Evolutionary conservation across 2,113 vertebrate genomes (phyloP), one percentile per base, ranked within the genome.

Genomic region (Aphyosemion australe): DNA sequence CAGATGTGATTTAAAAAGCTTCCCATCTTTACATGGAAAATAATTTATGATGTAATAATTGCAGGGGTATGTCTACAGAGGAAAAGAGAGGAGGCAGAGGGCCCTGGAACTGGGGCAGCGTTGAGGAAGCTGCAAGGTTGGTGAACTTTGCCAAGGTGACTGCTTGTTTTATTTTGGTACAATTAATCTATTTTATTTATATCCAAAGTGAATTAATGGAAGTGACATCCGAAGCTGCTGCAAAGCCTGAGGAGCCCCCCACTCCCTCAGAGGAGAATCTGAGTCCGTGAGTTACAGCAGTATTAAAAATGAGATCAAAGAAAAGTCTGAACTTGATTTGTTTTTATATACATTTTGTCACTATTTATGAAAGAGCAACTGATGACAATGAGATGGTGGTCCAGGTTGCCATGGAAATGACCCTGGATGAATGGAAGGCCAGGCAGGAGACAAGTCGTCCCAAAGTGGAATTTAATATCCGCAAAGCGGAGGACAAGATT

Each of bases 391-490:
- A 92, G 85, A 79, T 92, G 85, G 76, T 91, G 82, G 94, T 96
- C 74, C 94, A 95, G 75, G 85, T 93, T 84, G 91, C 93, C 75
- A 82, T 94, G 84, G 95, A 99, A 91, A 99, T 99, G 97, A 93
- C 93, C 0, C 87, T 99, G 78, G 97, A 99, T 80, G 97, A 99
- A 75, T 99, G 97, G 97, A 99, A 95, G 87, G 93, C 88, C 72
- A 82, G 95, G 81, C 96, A 97, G 89, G 91, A 96, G 75, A 92
- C 89, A 43, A 95, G 82, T 72, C 93, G 95, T 80, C 91, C 95
- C 41, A 98, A 96, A 88, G 84, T 82, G 1, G 95, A 96, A 85
- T 95, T 99, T 78, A 99, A 99, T 80, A 95, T 99, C 74, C 95
- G 97, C 80, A 98, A 95, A 86, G 92, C 95, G 8, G 96, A 96